Evolutionary conservation across 1,140 invertebrate species (phyloP).

Genomic region (Hypothenemus hampei): DNA sequence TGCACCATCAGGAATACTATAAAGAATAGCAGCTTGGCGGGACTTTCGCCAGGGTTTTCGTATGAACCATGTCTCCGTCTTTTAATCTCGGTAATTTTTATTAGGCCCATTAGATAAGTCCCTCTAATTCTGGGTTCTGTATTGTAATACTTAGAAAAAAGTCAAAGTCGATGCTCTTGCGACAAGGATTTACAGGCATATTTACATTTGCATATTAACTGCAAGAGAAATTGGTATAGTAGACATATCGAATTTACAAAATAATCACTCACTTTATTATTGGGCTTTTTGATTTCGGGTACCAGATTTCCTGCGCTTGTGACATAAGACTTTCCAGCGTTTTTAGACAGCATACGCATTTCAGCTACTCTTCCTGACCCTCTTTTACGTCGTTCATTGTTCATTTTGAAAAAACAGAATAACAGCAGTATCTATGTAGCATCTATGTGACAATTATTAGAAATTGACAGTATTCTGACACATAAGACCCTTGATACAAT

Average conservation of each 20-base stretch:
- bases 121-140: neutral
- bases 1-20: no score
- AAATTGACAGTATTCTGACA: no score
- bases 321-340: conserved; percentile 6
- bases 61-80: conserved; percentile 20
- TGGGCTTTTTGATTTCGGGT: neutral
- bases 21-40: no score
- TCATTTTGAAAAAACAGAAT: no score
- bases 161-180: conserved; percentile 5
- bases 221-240: conserved; percentile 6
- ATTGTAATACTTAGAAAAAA: conserved; percentile 19
- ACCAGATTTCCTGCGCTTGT: conserved; percentile 2
- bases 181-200: conserved; percentile 6
- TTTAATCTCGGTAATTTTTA: conserved; percentile 5
- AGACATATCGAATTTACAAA: neutral
- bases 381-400: conserved; percentile 3
- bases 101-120: conserved; percentile 15
- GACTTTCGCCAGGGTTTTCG: no score
- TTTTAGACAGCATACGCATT: neutral
- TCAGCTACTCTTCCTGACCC: conserved; percentile 8
- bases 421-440: no score
- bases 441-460: no score
- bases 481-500: no score
- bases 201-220: conserved; percentile 22
- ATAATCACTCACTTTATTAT: no score